Base-by-base conservation (phyloP, 2,888 invertebrate species). In the Melinaea marsaeus region DNA sequence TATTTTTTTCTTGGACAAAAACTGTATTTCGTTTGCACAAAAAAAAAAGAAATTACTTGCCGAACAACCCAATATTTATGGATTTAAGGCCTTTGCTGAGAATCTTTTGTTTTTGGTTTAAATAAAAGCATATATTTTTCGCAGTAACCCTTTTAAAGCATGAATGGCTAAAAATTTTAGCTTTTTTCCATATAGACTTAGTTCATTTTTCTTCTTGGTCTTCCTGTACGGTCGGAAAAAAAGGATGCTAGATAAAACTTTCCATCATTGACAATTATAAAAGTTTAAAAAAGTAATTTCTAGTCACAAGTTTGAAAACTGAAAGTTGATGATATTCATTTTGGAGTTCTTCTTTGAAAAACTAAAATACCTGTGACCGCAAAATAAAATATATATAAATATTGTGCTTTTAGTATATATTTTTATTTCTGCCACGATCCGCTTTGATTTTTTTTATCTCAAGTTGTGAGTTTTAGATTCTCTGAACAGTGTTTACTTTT, bases 71-170 rank as follows among this genome's bases (percentile, higher is more conserved):
- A 22, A 22, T 22, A 22, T 45, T 55, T 58, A 55, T 61, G 13
- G 61, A 58, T 61, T 64, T 58, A 45, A 47, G 37, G 47, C 48
- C 37, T 55, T 58, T 61, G 42, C 42, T 57, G 13, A 33, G 37
- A 47, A 5, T 51, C 51, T 51, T 51, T 51, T 51, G 51, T 51
- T 51, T 51, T 51, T 6, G 2, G 51, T 32, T 51, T 22, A 9
- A 42, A 42, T 51, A 51, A 51, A 51, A 51, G 51, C 32, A 32
- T 32, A 22, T 22, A 22, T 22, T 51, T 51, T 32, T 51, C 32
- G n/a, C 13, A 48, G 6, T 7, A 48, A 48, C n/a, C 9, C 42
- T 9, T 42, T 42, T 42, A 11, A 42, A 42, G 42, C 42, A 42
- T 32, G 51, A 2, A 51, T 32, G 32, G 9, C 7, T 51, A 3